Evolutionary conservation across 37 sponge, comb jelly and placozoan species (phyloP).

Genomic region (Halichondria panicea): DNA sequence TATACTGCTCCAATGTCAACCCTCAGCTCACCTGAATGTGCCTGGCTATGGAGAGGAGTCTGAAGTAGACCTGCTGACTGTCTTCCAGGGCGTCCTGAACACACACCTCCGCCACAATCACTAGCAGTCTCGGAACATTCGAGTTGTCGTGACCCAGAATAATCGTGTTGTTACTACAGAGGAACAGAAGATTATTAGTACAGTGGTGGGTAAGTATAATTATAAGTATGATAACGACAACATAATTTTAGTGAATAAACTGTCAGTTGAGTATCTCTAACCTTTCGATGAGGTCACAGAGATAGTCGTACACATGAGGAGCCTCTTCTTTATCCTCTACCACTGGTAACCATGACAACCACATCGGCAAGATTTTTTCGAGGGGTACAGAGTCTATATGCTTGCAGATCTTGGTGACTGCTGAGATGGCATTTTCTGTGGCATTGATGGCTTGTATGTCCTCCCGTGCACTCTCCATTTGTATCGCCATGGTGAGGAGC

Average conservation of each 20-base stretch:
- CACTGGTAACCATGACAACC: conserved; percentile 97
- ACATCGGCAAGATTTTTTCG: conserved; percentile 82
- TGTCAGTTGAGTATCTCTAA: conserved; percentile 3
- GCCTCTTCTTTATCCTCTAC: conserved; percentile 96
- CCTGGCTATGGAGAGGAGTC: conserved; percentile 80
- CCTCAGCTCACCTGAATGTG: conserved; percentile 73
- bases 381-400: conserved; percentile 73
- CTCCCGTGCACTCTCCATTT: conserved; percentile 38
- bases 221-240: too few relatives aligned
- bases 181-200: not conserved
- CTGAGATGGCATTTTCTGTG: conserved; percentile 96
- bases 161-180: conserved; percentile 64
- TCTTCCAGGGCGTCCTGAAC: conserved; percentile 51
- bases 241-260: too few relatives aligned
- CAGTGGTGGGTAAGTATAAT: not conserved
- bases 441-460: conserved; percentile 72
- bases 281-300: conserved; percentile 94
- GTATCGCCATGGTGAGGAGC: conserved; percentile 64
- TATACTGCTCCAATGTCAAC: not conserved
- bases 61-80: conserved; percentile 43
- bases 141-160: conserved; percentile 78
- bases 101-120: conserved; percentile 80
- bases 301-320: conserved; percentile 84
- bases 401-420: conserved; percentile 96
- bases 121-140: conserved; percentile 83